A percentile compares a stretch with the other conserved stretches of the same genome.
phyloP scores from a whole-genome alignment of 23 tunicate genomes.

The Halocynthia aurantium region DNA sequence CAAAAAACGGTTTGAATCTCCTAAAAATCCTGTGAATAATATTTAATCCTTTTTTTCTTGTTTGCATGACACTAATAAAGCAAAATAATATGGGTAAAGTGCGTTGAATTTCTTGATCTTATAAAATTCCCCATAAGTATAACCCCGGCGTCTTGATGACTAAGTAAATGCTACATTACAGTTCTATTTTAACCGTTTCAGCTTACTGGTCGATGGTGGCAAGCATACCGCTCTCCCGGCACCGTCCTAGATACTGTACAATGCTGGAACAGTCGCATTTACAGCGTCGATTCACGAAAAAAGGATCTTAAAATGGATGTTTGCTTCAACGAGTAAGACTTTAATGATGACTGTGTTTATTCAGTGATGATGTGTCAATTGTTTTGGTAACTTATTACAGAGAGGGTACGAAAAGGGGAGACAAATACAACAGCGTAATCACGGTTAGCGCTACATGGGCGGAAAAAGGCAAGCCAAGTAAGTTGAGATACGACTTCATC shows the following conservation, averaged over 20 bases:
- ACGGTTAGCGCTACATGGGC: neutral
- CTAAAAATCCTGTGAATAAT: no score
- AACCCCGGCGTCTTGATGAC: no score
- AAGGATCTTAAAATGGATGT: neutral
- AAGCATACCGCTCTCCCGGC: slow-evolving; percentile 3
- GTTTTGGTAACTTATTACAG: neutral
- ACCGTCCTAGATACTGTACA: neutral
- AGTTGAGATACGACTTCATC: neutral
- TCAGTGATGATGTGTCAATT: neutral
- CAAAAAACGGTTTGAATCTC: no score
- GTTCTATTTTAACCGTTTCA: neutral
- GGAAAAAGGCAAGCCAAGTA: neutral
- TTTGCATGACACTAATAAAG: no score
- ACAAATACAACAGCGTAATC: neutral
- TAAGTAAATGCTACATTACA: neutral
- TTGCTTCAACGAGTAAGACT: neutral
- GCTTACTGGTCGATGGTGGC: slow-evolving; percentile 4
- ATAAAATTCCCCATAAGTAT: no score
- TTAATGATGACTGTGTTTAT: neutral
- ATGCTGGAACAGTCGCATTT: neutral
- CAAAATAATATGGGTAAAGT: no score
- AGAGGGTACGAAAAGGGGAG: neutral
- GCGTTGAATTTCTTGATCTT: no score
- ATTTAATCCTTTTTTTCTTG: no score
- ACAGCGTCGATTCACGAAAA: neutral